Conservation (phyloP, 2,797 vertebrate species). For the Miichthys miiuy region DNA sequence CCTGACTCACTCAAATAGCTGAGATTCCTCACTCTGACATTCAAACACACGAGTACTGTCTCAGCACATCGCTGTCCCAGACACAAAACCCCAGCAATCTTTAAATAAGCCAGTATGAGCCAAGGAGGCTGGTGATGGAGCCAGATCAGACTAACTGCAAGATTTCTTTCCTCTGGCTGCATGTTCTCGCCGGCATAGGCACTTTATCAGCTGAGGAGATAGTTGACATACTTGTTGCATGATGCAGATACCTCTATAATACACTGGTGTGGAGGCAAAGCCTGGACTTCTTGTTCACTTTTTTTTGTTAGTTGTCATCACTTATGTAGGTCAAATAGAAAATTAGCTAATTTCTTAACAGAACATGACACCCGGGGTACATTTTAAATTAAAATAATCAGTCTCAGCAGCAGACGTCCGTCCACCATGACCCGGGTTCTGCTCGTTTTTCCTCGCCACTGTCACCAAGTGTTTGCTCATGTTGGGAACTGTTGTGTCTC, state of each 20-base stretch:
- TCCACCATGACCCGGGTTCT: no score
- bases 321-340: background rate
- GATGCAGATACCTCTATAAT: background rate
- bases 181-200: background rate
- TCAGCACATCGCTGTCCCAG: background rate
- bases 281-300: background rate
- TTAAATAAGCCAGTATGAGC: slow-evolving; percentile 2
- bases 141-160: background rate
- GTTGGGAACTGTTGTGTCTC: no score
- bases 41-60: slow-evolving; percentile 3
- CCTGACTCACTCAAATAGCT: slow-evolving; percentile 41
- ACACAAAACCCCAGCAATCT: background rate
- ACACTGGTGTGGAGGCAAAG: background rate
- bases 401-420: no score
- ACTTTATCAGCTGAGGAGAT: slow-evolving; percentile 1
- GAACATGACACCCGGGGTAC: no score
- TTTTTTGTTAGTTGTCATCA: background rate
- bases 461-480: no score
- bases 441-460: no score
- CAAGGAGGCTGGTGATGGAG: background rate
- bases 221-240: slow-evolving; percentile 10
- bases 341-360: background rate
- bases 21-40: slow-evolving; percentile 40
- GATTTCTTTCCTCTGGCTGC: background rate
- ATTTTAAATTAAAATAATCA: no score